Evolutionary conservation across 1,140 invertebrate genomes (phyloP), one percentile per base, ranked within the genome.

Genomic region (fruit fly (Drosophila melanogaster)): DNA sequence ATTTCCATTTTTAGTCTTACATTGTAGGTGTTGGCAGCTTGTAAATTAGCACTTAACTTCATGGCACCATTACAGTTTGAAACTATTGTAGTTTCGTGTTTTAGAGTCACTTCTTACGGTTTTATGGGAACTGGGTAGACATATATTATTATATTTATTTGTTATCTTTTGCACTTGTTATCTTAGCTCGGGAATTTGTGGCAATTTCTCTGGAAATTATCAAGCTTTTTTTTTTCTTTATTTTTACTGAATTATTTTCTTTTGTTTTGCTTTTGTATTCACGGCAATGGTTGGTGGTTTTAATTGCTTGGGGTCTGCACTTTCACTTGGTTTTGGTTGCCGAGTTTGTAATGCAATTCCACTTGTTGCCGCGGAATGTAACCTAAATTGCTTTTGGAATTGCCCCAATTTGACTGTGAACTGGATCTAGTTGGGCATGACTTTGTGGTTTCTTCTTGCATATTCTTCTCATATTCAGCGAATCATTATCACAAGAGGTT

Each of bases 241-340:
- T 35, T 10, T 47, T 47, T 56, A 17, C 47, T 49, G n/a, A 47
- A 26, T 70, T 35, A 40, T 56, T 70, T 55, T 70, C 43, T 41
- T 49, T 70, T 56, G 33, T 49, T 44, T 15, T 41, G 24, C 10
- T 64, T 43, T 67, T 11, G 33, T 17, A n/a, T 59, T 58, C 17
- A 14, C 43, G 38, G 50, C 59, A 53, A 12, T 22, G 15, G 58
- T 40, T 41, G 37, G 44, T 51, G 59, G 26, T 70, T 70, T 70
- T 70, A 70, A 70, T 70, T 70, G 67, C 51, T 57, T 70, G 38
- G 40, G 33, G 47, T 35, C 41, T 30, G 49, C 50, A 70, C 67
- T 70, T 70, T 70, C 67, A 70, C 67, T 70, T 26, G 66, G 62
- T 26, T 56, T 55, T 54, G 24, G 41, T 56, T 55, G 33, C 56